A percentile compares a stretch with the other conserved stretches of the same genome.
phyloP scores from a whole-genome alignment of 1,140 invertebrate species.

The Calliphora vicina region DNA sequence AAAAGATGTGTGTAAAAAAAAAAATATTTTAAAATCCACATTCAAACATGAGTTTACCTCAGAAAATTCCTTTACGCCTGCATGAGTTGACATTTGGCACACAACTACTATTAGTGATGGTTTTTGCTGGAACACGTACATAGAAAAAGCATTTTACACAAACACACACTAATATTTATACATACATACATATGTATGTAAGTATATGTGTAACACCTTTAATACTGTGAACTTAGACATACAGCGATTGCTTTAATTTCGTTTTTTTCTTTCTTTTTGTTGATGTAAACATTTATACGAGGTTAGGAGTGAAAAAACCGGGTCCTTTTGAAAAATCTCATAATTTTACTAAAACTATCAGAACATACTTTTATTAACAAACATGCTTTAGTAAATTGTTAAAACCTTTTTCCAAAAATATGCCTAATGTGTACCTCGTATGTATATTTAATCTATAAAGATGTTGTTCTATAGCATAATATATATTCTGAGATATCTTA shows the following conservation, averaged over 20 bases:
- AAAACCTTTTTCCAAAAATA: too few relatives aligned
- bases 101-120: constrained; percentile 18
- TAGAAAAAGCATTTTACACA: background rate
- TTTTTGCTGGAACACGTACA: background rate
- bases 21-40: constrained; percentile 17
- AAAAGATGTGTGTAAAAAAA: background rate
- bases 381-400: too few relatives aligned
- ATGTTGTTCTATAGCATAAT: background rate
- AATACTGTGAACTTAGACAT: too few relatives aligned
- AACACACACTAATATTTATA: background rate
- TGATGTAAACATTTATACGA: too few relatives aligned
- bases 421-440: too few relatives aligned
- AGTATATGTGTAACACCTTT: background rate
- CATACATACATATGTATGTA: constrained; percentile 15
- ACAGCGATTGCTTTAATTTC: background rate
- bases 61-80: constrained; percentile 25
- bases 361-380: too few relatives aligned
- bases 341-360: too few relatives aligned
- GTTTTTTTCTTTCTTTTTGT: too few relatives aligned
- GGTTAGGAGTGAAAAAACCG: too few relatives aligned
- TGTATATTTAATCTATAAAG: background rate
- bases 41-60: background rate
- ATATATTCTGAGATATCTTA: background rate
- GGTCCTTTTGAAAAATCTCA: too few relatives aligned
- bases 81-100: constrained; percentile 30